Base-by-base conservation (phyloP, 2,888 invertebrate species). In the Endomychus coccineus region DNA sequence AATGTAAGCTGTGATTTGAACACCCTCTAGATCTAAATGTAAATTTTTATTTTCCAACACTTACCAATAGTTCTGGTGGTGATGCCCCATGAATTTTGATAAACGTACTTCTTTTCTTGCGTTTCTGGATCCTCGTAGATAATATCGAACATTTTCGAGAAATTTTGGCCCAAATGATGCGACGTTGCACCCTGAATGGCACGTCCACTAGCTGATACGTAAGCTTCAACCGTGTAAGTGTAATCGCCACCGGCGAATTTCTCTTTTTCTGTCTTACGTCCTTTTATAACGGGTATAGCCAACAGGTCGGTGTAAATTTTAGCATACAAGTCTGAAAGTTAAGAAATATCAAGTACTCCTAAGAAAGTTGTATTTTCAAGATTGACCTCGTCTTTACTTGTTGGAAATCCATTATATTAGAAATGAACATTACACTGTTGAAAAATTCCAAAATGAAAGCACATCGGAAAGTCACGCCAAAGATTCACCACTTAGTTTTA, bases 131-230 rank as follows among this genome's bases (percentile, higher is more conserved):
- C 88, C 63, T 97, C 96, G 59, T 80, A 92, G 6, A 85, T 77
- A 38, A 99, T 92, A 51, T 97, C 94, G 68, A 98, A 98, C 95
- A 99, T 99, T 69, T 91, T 94, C 0, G 96, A 92, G 70, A 99
- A 99, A 70, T 98, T 99, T 69, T 98, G 97, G 0, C 98, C 98
- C 36, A 99, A 70, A 67, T 96, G 94, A 68, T 99, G 98, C 35
- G 97, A 97, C 0, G 98, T 99, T 1, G 85, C 98, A 3, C 95
- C 97, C 74, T 83, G 95, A 53, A 97, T 90, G 1, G 83, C 96
- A 25, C 96, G 73, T 0, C 97, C 97, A 52, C 88, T 94, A 3
- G 91, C 90, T 0, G 91, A 81, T 22, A 99, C 78, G 61, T 85
- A 98, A 0, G 89, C 96, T 67, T 98, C 98, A 3, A 96, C 90